Conservation (phyloP, 2,113 vertebrate genomes). For the Peromyscus leucopus region DNA sequence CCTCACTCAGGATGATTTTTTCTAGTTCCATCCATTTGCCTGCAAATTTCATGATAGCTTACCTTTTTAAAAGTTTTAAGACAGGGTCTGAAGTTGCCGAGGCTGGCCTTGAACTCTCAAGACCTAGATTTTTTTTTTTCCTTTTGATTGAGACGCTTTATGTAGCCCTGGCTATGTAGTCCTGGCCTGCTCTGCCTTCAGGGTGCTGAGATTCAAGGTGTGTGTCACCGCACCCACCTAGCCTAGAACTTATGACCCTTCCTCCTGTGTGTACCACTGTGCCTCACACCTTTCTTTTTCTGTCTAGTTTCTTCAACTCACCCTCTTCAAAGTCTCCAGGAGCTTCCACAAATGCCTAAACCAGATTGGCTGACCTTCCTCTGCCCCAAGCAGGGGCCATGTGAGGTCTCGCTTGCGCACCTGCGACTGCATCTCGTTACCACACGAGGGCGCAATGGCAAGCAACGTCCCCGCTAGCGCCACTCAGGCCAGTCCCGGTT, state of each 20-base stretch:
- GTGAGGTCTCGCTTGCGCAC: not conserved
- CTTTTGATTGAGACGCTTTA: not conserved
- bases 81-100: not conserved
- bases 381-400: not conserved
- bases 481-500: rapidly evolving
- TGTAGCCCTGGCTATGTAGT: not conserved
- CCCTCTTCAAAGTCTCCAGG: not conserved
- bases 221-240: not conserved
- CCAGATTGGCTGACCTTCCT: not conserved
- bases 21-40: too few species aligned
- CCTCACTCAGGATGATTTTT: too few species aligned
- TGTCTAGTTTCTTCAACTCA: not conserved
- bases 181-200: not conserved
- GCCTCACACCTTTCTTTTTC: not conserved
- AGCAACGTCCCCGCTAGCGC: not conserved
- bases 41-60: not conserved
- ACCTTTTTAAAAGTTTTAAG: not conserved
- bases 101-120: not conserved
- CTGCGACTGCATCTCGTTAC: not conserved
- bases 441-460: conserved; percentile 35
- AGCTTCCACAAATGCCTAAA: not conserved
- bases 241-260: not conserved
- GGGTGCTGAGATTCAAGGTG: not conserved
- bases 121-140: not conserved
- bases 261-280: not conserved